phyloP scores from a whole-genome alignment of 2,888 invertebrate species.

The Eucriotettix oculatus region DNA sequence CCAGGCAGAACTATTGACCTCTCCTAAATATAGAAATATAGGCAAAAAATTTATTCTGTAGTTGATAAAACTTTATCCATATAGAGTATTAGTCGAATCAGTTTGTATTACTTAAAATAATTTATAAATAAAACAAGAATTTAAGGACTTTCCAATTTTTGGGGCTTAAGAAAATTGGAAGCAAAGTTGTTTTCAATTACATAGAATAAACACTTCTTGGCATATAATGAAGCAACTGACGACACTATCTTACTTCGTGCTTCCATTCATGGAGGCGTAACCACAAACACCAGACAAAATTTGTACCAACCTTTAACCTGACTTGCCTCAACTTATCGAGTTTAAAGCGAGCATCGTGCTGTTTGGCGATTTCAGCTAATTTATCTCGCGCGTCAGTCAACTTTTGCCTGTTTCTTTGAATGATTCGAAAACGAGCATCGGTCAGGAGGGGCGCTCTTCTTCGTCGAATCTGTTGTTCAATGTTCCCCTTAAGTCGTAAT shows the following conservation, averaged over 20 bases:
- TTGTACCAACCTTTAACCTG: not conserved
- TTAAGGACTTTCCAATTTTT: too few species aligned
- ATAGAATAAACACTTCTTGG: too few species aligned
- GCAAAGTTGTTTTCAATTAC: too few species aligned
- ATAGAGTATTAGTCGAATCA: too few species aligned
- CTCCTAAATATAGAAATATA: not conserved
- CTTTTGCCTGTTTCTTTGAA: constrained; percentile 57
- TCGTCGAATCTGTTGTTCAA: constrained; percentile 2
- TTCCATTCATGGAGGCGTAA: not conserved
- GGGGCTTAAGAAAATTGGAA: too few species aligned
- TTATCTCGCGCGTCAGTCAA: constrained; percentile 69
- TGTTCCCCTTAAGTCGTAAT: not conserved
- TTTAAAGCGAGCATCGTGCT: constrained; percentile 54
- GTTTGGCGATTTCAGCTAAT: constrained; percentile 55
- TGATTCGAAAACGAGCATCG: constrained; percentile 65
- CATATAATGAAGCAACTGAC: too few species aligned
- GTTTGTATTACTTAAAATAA: too few species aligned
- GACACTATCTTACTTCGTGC: not conserved
- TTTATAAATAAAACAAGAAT: too few species aligned
- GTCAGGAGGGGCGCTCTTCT: constrained; percentile 18
- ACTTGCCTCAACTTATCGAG: constrained; percentile 37
- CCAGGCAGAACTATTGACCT: constrained; percentile 22
- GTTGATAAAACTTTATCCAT: too few species aligned
- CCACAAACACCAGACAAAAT: not conserved
- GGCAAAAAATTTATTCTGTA: too few species aligned